These are phyloP conservation scores for Drosophila ezoana DNA, from an alignment of 2,888 invertebrate genomes.

Conservation along the genomic window DNA sequence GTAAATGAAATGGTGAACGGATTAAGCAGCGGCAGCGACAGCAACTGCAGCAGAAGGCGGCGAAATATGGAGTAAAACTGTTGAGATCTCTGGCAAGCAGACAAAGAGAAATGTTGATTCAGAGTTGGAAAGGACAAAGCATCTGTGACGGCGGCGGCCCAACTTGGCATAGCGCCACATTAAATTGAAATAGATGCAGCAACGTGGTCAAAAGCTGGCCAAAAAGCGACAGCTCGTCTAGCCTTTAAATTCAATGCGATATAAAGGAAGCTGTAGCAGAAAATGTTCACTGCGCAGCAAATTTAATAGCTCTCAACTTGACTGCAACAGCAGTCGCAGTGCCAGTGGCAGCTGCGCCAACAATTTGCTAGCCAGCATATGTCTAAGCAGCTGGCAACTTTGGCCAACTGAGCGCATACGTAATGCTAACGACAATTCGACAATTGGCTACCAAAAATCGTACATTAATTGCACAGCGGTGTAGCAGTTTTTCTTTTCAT, in stretches of 20 bases:
- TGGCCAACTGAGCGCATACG: conserved; percentile 36
- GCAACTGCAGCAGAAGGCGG: conserved; percentile 27
- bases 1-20: conserved; percentile 66
- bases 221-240: conserved; percentile 22
- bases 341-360: conserved; percentile 36
- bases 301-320: conserved; percentile 69
- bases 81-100: conserved; percentile 62
- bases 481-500: conserved; percentile 4
- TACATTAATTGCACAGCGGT: conserved; percentile 20
- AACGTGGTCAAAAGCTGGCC: conserved; percentile 45
- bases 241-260: conserved; percentile 71
- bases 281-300: conserved; percentile 52
- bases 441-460: conserved; percentile 35
- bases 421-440: conserved; percentile 20
- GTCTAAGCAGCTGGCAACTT: conserved; percentile 35
- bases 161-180: conserved; percentile 71
- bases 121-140: conserved; percentile 32
- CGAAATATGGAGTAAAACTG: conserved; percentile 50
- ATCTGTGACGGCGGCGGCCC: neutral
- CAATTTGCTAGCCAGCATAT: conserved; percentile 53
- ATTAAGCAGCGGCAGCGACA: conserved; percentile 53
- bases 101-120: conserved; percentile 71
- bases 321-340: conserved; percentile 41
- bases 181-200: conserved; percentile 69
- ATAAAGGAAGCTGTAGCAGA: conserved; percentile 63